Conservation (phyloP, 2,797 vertebrate genomes). For the Fistularia tabacaria region DNA sequence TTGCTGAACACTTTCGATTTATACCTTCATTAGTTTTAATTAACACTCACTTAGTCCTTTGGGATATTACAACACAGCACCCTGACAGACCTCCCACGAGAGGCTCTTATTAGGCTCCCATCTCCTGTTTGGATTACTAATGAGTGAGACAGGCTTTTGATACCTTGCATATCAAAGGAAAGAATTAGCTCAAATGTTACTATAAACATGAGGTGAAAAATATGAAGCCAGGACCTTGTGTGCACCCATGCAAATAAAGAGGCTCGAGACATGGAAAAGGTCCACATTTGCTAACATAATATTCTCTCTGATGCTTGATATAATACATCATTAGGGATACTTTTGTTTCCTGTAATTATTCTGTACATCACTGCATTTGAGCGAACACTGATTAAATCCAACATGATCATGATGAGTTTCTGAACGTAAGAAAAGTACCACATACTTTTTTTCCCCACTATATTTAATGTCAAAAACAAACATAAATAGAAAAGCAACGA, state of each 20-base stretch:
- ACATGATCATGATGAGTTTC: too few species aligned
- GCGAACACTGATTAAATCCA: too few species aligned
- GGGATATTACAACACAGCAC: conserved; percentile 26
- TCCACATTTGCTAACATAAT: too few species aligned
- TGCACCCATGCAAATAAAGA: too few species aligned
- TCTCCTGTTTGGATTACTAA: conserved; percentile 53
- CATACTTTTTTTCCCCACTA: too few species aligned
- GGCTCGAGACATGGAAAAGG: background rate
- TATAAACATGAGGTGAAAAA: conserved; percentile 38
- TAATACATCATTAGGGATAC: too few species aligned
- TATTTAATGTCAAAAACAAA: too few species aligned
- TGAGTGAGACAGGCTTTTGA: conserved; percentile 37
- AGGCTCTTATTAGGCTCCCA: conserved; percentile 43
- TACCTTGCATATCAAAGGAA: conserved; percentile 17
- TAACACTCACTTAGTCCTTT: conserved; percentile 37
- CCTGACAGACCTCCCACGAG: conserved; percentile 35
- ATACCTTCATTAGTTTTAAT: conserved; percentile 54
- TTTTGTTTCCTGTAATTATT: too few species aligned
- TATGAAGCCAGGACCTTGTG: conserved; percentile 2
- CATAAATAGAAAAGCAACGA: too few species aligned
- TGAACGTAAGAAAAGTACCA: too few species aligned
- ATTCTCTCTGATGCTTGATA: too few species aligned
- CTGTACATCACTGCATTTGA: too few species aligned
- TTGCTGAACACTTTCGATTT: conserved; percentile 16
- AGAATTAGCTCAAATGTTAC: conserved; percentile 36